phyloP scores from a whole-genome alignment of 2,797 vertebrate genomes.

The Brachyalestes nurse region DNA sequence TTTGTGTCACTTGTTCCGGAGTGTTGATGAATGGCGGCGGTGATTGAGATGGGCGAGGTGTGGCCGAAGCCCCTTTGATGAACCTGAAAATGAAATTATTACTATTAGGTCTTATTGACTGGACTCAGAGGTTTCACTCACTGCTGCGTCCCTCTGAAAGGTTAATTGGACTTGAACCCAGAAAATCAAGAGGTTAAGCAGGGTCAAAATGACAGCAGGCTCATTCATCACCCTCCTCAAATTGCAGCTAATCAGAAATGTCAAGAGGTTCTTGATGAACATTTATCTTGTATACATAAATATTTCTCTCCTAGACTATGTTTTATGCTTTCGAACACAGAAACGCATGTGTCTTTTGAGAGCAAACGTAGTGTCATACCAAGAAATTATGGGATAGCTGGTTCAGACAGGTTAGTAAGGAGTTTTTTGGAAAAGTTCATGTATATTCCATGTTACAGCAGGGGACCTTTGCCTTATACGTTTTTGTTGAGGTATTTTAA shows the following conservation, averaged over 20 bases:
- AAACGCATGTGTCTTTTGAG: conserved; percentile 66
- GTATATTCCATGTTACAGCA: not conserved
- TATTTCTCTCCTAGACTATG: conserved; percentile 51
- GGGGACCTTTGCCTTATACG: not conserved
- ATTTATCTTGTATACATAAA: conserved; percentile 69
- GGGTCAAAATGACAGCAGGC: conserved; percentile 89
- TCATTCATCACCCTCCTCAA: conserved; percentile 79
- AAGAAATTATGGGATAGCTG: too few relatives aligned
- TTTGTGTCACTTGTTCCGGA: conserved; percentile 75
- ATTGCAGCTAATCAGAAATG: conserved; percentile 91
- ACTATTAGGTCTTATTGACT: conserved; percentile 90
- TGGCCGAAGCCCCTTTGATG: conserved; percentile 86
- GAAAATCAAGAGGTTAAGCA: conserved; percentile 96
- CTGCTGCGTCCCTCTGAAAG: conserved; percentile 86
- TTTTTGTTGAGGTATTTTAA: not conserved
- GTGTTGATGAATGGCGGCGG: conserved; percentile 87
- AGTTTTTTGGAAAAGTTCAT: not conserved
- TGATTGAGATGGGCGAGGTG: conserved; percentile 88
- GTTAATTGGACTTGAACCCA: conserved; percentile 99
- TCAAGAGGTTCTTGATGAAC: conserved; percentile 80
- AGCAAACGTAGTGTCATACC: conserved; percentile 66
- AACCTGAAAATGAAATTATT: conserved; percentile 96
- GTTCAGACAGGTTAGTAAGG: not conserved
- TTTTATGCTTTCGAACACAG: conserved; percentile 59
- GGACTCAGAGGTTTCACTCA: conserved; percentile 88